Evolutionary conservation across 2,113 vertebrate genomes (phyloP).

Genomic region (Lampris megalopsis): DNA sequence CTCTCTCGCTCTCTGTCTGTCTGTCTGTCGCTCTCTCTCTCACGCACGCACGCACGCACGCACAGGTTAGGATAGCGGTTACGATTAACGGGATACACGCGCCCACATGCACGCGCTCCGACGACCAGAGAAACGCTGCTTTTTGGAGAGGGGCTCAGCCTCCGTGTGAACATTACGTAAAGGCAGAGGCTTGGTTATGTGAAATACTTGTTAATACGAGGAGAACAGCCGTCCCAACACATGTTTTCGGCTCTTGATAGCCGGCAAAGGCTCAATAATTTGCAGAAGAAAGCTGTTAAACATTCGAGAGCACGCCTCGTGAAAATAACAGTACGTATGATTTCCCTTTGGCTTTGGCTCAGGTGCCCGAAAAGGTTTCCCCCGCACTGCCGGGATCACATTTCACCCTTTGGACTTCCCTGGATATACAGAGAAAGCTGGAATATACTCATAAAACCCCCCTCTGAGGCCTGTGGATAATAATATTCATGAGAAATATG

Average conservation of each 20-base stretch:
- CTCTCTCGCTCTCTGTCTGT: not conserved
- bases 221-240: constrained; percentile 5
- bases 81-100: not conserved
- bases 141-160: constrained; percentile 10
- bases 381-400: not conserved
- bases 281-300: constrained; percentile 24
- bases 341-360: constrained; percentile 22
- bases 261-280: constrained; percentile 12
- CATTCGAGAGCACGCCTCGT: constrained; percentile 10
- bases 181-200: constrained; percentile 1
- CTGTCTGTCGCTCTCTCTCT: not conserved
- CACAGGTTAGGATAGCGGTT: no score
- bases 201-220: not conserved
- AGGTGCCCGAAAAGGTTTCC: not conserved
- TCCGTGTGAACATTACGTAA: constrained; percentile 13
- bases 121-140: not conserved
- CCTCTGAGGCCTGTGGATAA: not conserved
- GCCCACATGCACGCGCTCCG: not conserved
- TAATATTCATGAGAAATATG: not conserved
- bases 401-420: constrained; percentile 6
- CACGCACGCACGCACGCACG: constrained; percentile 13
- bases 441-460: not conserved
- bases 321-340: constrained; percentile 11
- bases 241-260: constrained; percentile 14
- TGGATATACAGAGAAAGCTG: not conserved